These are phyloP conservation scores for Adelphocoris suturalis DNA, from an alignment of 2,888 invertebrate species.

Conservation along the genomic window DNA sequence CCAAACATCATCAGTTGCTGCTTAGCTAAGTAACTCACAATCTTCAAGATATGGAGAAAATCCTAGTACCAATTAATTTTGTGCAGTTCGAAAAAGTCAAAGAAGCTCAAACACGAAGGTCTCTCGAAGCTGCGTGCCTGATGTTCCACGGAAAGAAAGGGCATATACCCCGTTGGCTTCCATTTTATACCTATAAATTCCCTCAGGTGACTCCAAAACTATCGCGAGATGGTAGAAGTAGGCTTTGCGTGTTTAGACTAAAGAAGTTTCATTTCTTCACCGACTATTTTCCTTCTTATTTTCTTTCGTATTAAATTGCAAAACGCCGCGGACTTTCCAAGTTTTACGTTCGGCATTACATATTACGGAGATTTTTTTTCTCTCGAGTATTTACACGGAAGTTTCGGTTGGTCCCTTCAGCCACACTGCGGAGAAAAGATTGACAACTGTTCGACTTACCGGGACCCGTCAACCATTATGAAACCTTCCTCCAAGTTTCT, in stretches of 20 bases:
- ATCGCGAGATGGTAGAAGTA: background rate
- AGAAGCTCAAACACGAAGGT: background rate
- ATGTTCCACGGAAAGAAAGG: background rate
- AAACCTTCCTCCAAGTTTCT: constrained; percentile 16
- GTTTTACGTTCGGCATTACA: background rate
- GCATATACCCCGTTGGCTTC: background rate
- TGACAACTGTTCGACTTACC: constrained; percentile 53
- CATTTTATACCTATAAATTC: background rate
- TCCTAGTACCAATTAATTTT: no score
- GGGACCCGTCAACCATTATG: constrained; percentile 12
- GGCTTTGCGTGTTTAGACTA: constrained; percentile 2
- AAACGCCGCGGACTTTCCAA: background rate
- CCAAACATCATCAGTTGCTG: no score
- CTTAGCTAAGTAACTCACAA: no score
- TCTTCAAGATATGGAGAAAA: no score
- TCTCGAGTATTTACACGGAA: background rate
- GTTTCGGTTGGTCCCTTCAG: background rate
- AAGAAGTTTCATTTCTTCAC: background rate
- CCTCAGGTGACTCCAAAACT: background rate
- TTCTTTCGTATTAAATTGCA: background rate
- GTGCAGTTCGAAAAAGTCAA: no score
- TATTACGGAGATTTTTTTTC: background rate
- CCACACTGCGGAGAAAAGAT: constrained; percentile 7
- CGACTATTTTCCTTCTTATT: background rate
- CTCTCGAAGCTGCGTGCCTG: background rate